Evolutionary conservation across 2,888 invertebrate genomes (phyloP).

Genomic region (Psylliodes chrysocephalus): DNA sequence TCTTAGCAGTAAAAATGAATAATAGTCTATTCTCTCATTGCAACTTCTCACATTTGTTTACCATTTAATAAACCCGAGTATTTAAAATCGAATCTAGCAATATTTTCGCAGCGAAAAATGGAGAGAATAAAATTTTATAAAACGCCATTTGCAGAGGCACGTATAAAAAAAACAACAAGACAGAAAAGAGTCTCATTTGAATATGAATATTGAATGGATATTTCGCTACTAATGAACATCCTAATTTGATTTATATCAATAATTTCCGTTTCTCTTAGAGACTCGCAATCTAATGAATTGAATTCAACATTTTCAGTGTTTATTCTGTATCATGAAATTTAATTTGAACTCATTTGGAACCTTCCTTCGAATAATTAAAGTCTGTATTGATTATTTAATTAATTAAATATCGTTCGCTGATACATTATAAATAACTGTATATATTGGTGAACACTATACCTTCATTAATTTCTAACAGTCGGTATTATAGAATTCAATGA

Average conservation of each 20-base stretch:
- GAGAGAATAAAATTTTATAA: neutral
- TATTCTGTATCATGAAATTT: constrained; percentile 35
- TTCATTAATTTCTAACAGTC: constrained; percentile 15
- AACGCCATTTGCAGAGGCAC: neutral
- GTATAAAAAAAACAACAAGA: neutral
- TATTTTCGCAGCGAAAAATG: neutral
- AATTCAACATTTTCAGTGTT: constrained; percentile 23
- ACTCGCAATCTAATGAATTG: constrained; percentile 26
- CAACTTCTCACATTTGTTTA: too few relatives aligned
- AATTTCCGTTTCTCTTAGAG: constrained; percentile 22
- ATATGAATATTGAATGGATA: constrained; percentile 17
- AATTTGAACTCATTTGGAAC: constrained; percentile 37
- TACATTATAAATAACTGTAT: constrained; percentile 44
- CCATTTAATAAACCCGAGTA: too few relatives aligned
- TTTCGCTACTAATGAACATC: constrained; percentile 21
- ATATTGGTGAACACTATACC: constrained; percentile 15
- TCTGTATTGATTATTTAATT: constrained; percentile 45
- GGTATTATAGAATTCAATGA: constrained; percentile 5
- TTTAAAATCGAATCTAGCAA: neutral
- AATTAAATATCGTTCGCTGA: constrained; percentile 43
- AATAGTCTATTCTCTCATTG: too few relatives aligned
- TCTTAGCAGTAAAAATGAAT: too few relatives aligned
- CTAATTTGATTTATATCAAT: constrained; percentile 42
- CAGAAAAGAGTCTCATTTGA: constrained; percentile 10
- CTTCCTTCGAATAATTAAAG: constrained; percentile 43